phyloP scores from a whole-genome alignment of 1,140 invertebrate species.

The Microplitis mediator region DNA sequence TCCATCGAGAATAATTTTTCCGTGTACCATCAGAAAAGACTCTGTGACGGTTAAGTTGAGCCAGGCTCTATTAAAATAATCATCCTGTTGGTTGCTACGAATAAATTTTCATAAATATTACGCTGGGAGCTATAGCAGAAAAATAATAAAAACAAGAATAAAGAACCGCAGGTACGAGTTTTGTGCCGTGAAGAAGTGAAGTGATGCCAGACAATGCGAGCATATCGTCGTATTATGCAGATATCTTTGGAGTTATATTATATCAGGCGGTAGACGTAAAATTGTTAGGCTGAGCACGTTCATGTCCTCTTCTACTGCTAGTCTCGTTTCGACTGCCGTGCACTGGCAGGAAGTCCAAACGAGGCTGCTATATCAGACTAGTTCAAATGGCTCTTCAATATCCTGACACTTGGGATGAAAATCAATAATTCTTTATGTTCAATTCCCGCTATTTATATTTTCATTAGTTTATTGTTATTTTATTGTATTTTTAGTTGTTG shows the following conservation, averaged over 20 bases:
- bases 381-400: neutral
- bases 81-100: conserved; percentile 33
- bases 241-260: conserved; percentile 33
- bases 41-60: conserved; percentile 1
- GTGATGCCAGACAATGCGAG: conserved; percentile 27
- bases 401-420: neutral
- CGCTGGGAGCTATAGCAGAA: conserved; percentile 3
- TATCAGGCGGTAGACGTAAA: conserved; percentile 18
- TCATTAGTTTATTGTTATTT: too few relatives aligned
- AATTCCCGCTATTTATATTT: too few relatives aligned
- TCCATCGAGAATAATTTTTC: too few relatives aligned
- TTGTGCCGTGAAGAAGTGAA: neutral
- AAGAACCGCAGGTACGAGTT: neutral
- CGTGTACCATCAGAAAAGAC: neutral
- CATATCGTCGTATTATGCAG: conserved; percentile 35
- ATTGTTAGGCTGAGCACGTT: conserved; percentile 37
- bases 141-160: conserved; percentile 5
- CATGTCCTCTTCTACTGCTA: conserved; percentile 15
- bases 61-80: conserved; percentile 39
- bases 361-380: neutral
- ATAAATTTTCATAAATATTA: conserved; percentile 42
- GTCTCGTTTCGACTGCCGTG: conserved; percentile 15
- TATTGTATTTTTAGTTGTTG: too few relatives aligned
- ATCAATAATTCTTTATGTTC: conserved; percentile 1
- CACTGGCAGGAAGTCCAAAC: conserved; percentile 3